These are phyloP conservation scores for Myotis brandtii DNA, from an alignment of 2,113 vertebrate genomes.

Conservation along the genomic window DNA sequence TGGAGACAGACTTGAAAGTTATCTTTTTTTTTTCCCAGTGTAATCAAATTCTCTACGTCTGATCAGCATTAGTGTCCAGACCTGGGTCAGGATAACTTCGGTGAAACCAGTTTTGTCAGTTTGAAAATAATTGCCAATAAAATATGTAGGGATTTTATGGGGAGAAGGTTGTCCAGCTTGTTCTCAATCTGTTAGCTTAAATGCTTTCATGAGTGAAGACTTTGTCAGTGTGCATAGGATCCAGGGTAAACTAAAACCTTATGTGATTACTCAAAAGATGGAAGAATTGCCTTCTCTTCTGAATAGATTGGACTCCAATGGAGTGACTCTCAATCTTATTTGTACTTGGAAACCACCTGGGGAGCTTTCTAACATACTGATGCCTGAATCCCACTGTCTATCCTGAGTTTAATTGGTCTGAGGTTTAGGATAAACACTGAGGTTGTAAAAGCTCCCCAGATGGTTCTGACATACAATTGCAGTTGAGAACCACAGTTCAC, in stretches of 20 bases:
- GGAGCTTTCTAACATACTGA: background rate
- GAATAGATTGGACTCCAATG: background rate
- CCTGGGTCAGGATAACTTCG: background rate
- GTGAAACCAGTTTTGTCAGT: background rate
- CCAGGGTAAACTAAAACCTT: background rate
- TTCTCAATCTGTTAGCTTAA: background rate
- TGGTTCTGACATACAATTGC: background rate
- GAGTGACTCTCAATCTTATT: background rate
- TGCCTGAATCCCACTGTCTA: background rate
- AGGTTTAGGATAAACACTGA: background rate
- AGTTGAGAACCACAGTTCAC: background rate
- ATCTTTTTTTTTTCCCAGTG: background rate
- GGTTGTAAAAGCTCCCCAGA: background rate
- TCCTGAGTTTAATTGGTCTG: background rate
- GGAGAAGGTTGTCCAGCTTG: background rate
- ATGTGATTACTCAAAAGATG: background rate
- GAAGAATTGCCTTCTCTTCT: background rate
- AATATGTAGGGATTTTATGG: background rate
- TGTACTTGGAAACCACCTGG: background rate
- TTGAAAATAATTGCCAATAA: conserved; percentile 7
- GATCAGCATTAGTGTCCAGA: background rate
- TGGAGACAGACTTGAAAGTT: background rate
- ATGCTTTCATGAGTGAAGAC: background rate
- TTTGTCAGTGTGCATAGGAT: background rate
- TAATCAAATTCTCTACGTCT: background rate